Conservation (phyloP, 2,113 vertebrate species). For the Patagioenas fasciata region DNA sequence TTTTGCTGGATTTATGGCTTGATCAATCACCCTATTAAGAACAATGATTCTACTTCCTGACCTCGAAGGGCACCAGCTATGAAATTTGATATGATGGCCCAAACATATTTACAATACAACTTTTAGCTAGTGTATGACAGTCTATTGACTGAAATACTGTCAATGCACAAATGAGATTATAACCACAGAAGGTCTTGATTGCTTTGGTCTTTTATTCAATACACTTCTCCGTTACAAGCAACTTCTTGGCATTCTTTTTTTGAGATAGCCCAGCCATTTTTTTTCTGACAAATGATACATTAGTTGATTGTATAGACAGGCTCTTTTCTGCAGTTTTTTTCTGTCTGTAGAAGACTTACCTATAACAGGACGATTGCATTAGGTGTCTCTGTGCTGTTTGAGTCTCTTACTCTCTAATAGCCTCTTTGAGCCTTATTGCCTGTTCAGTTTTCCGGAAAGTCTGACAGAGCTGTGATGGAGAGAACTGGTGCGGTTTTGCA, state of each 20-base stretch:
- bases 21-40: conserved; percentile 61
- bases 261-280: background rate
- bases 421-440: background rate
- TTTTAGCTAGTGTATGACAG: conserved; percentile 16
- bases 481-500: background rate
- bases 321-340: background rate
- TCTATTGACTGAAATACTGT: conserved; percentile 58
- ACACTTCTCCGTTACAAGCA: background rate
- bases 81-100: conserved; percentile 28
- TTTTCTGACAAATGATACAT: background rate
- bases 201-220: conserved; percentile 57
- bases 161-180: conserved; percentile 59
- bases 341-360: background rate
- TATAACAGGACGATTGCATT: background rate
- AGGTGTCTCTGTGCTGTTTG: background rate
- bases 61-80: conserved; percentile 42
- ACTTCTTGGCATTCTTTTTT: background rate
- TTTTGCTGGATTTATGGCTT: conserved; percentile 50
- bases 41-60: conserved; percentile 25
- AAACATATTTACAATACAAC: conserved; percentile 33
- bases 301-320: background rate
- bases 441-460: background rate
- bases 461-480: background rate
- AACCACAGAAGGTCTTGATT: conserved; percentile 31
- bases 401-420: background rate